Evolutionary conservation across 2,888 invertebrate species (phyloP).

Genomic region (Apodemia hepburni): DNA sequence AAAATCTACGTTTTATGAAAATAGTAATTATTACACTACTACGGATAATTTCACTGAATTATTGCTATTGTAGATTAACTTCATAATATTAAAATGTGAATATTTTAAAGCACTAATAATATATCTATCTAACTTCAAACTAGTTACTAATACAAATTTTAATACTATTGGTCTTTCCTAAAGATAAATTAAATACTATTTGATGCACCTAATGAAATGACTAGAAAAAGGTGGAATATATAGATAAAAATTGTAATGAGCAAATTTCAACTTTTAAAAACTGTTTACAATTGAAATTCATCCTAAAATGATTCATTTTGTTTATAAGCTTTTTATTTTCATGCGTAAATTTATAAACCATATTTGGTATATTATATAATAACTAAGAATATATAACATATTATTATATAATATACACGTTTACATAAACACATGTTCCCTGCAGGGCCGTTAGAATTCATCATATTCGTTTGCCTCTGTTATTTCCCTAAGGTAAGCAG

Average conservation of each 20-base stretch:
- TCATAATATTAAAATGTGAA: constrained; percentile 48
- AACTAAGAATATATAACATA: background rate
- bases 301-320: background rate
- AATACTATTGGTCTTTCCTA: constrained; percentile 72
- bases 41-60: constrained; percentile 49
- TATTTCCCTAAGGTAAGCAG: constrained; percentile 4
- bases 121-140: constrained; percentile 41
- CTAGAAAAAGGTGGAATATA: constrained; percentile 39
- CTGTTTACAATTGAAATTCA: constrained; percentile 20
- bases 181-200: constrained; percentile 45
- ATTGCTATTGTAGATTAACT: constrained; percentile 53
- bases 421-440: background rate
- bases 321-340: background rate
- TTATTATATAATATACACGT: constrained; percentile 1
- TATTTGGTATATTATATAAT: background rate
- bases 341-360: background rate
- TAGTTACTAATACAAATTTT: constrained; percentile 33
- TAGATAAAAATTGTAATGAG: constrained; percentile 39
- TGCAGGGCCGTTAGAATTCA: constrained; percentile 1
- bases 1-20: constrained; percentile 25
- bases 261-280: constrained; percentile 47
- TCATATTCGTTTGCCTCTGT: constrained; percentile 4
- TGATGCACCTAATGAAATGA: constrained; percentile 53
- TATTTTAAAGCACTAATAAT: constrained; percentile 52
- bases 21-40: constrained; percentile 37